phyloP scores from a whole-genome alignment of 2,797 vertebrate species.

The Smutsia temminckii region DNA sequence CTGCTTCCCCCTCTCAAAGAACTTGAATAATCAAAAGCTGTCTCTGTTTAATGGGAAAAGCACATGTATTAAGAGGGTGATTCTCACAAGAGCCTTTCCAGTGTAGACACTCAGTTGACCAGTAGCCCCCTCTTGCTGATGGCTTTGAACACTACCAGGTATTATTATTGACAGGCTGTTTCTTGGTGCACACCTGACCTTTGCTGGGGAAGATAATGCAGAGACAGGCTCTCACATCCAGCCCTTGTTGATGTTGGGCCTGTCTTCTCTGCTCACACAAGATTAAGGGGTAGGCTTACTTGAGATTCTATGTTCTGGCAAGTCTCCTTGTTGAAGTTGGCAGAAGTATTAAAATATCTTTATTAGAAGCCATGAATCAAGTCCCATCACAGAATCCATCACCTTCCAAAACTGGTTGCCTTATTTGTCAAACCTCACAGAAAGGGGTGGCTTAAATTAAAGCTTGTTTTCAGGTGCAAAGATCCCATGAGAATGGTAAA shows the following conservation, averaged over 20 bases:
- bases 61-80: background rate
- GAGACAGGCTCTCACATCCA: background rate
- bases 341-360: constrained; percentile 67
- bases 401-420: constrained; percentile 34
- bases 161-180: background rate
- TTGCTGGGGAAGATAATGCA: background rate
- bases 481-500: background rate
- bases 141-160: background rate
- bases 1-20: background rate
- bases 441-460: constrained; percentile 49
- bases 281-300: constrained; percentile 68
- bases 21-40: background rate
- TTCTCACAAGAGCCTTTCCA: background rate
- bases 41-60: background rate
- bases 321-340: constrained; percentile 68
- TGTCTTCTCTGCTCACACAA: constrained; percentile 70
- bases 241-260: background rate
- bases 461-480: constrained; percentile 53
- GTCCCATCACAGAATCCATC: constrained; percentile 59
- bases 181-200: background rate
- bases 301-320: constrained; percentile 70
- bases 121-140: background rate
- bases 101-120: background rate
- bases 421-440: constrained; percentile 55
- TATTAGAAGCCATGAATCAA: constrained; percentile 76